Percentiles rank a stretch among this genome's conserved stretches.
phyloP scores from a whole-genome alignment of 2,888 invertebrate species.

The Fissipunctia ypsillon region DNA sequence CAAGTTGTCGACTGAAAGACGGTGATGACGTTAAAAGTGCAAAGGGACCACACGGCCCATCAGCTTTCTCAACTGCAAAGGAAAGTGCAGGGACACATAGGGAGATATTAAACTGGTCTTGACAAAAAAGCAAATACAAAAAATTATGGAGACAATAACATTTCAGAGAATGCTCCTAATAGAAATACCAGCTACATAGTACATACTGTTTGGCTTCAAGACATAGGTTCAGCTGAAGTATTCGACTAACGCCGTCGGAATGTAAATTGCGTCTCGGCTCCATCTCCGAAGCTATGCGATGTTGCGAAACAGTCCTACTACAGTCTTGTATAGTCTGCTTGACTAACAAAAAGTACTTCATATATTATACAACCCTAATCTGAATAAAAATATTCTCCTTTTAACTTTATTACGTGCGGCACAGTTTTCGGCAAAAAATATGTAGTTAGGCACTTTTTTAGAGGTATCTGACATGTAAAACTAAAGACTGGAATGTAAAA shows the following conservation, averaged over 20 bases:
- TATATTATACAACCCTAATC: slow-evolving; percentile 42
- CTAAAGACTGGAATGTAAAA: slow-evolving; percentile 5
- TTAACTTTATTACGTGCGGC: slow-evolving; percentile 23
- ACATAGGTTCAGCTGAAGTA: slow-evolving; percentile 50
- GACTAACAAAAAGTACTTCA: slow-evolving; percentile 41
- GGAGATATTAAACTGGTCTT: not conserved
- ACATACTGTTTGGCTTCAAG: slow-evolving; percentile 30
- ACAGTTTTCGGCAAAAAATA: slow-evolving; percentile 23
- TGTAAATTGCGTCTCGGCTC: slow-evolving; percentile 54
- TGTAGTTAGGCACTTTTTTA: slow-evolving; percentile 15
- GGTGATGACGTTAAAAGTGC: not conserved
- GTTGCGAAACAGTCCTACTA: slow-evolving; percentile 15
- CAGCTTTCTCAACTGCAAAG: not conserved
- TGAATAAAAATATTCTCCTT: slow-evolving; percentile 52
- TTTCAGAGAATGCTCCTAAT: slow-evolving; percentile 33
- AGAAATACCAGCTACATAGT: slow-evolving; percentile 38
- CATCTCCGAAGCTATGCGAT: slow-evolving; percentile 30
- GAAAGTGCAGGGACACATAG: not conserved
- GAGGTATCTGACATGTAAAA: slow-evolving; percentile 14
- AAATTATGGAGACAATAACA: slow-evolving; percentile 6
- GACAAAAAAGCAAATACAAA: not conserved
- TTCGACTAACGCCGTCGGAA: slow-evolving; percentile 54
- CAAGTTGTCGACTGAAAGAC: too few species aligned
- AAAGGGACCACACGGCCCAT: not conserved
- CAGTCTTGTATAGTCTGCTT: slow-evolving; percentile 6